Conservation (phyloP, 1,140 invertebrate species). For the Eumeta japonica region DNA sequence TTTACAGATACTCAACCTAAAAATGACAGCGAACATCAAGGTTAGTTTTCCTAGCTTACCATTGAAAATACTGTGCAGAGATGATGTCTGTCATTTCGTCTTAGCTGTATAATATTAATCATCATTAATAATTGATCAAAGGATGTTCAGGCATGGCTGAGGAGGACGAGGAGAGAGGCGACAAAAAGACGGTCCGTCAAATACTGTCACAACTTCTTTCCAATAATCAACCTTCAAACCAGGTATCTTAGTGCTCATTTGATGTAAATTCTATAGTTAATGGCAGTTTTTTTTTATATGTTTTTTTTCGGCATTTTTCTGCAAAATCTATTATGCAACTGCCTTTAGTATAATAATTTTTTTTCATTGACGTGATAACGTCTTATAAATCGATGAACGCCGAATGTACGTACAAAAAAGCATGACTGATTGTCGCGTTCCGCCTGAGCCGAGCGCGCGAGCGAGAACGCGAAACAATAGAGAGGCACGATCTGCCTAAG, state of each 20-base stretch:
- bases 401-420: no score
- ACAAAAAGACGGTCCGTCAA: constrained; percentile 50
- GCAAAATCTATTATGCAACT: no score
- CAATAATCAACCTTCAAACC: constrained; percentile 47
- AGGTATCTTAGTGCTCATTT: constrained; percentile 22
- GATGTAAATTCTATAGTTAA: background rate
- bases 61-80: background rate
- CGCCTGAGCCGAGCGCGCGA: no score
- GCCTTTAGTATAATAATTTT: no score
- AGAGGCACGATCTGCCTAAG: no score
- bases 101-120: background rate
- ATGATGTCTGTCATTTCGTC: background rate
- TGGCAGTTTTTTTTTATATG: background rate
- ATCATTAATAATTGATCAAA: background rate
- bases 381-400: constrained; percentile 3
- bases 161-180: constrained; percentile 51
- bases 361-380: constrained; percentile 1
- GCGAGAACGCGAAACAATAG: no score
- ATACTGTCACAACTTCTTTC: constrained; percentile 49
- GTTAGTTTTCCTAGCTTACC: constrained; percentile 10
- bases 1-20: constrained; percentile 21
- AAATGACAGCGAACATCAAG: constrained; percentile 28
- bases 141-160: constrained; percentile 17
- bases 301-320: no score
- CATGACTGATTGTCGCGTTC: no score